Percentiles rank a stretch among this genome's conserved stretches.
phyloP scores from a whole-genome alignment of 2,113 vertebrate genomes.

The Ploceus nigricollis region DNA sequence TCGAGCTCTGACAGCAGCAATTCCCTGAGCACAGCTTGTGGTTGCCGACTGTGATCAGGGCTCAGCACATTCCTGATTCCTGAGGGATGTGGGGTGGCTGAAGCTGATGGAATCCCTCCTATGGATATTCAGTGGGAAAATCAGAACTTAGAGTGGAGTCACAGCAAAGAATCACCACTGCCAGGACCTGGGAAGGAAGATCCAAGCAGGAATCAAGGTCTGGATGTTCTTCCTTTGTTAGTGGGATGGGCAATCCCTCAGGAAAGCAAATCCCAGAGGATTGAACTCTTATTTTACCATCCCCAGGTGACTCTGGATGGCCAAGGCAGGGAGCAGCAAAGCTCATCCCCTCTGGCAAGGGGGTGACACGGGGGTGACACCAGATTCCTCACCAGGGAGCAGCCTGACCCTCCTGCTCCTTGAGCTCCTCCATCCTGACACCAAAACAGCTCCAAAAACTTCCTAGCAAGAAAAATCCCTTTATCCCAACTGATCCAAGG shows the following conservation, averaged over 20 bases:
- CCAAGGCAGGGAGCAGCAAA: neutral
- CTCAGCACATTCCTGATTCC: constrained; percentile 1
- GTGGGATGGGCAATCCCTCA: neutral
- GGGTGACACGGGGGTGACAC: rapidly evolving
- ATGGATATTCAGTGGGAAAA: neutral
- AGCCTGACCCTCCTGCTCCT: neutral
- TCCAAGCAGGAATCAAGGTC: neutral
- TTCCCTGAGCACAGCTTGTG: constrained; percentile 68
- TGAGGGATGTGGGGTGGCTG: constrained; percentile 4
- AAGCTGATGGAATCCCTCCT: neutral
- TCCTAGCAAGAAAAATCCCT: rapidly evolving
- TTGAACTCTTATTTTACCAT: neutral
- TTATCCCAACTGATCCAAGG: neutral
- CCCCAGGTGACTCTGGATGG: neutral
- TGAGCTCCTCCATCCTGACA: neutral
- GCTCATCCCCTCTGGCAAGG: neutral
- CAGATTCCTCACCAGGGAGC: neutral
- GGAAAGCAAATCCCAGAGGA: neutral
- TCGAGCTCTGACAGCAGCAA: constrained; percentile 57
- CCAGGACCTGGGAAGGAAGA: neutral
- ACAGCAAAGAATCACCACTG: neutral
- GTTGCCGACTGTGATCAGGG: constrained; percentile 52
- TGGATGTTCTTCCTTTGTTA: neutral
- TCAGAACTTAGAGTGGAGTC: neutral
- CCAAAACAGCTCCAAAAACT: neutral